Base-by-base conservation (phyloP, 2,797 vertebrate species). In the Natrix natrix region DNA sequence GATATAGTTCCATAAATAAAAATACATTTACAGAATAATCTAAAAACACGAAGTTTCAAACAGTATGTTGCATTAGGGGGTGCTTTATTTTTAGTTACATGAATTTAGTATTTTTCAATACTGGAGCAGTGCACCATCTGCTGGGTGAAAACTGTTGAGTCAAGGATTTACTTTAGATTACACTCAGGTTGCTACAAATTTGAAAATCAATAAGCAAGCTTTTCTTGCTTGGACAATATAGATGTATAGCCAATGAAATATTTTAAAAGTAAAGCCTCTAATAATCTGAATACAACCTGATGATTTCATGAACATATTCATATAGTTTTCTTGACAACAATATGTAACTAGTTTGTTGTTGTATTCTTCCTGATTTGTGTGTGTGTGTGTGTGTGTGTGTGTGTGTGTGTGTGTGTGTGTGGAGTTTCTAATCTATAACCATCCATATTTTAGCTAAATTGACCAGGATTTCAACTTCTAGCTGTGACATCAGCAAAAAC, bases 61-160 rank as follows among this genome's bases (percentile, higher is more conserved):
- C 28, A 87, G 4, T 7, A 66, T 7, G 16, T 12, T 69, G 48
- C n/a, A 87, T 20, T 56, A 4, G 56, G 16, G 16, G 22, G n/a
- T 32, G 43, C 5, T 90, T 66, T 28, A 74, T 60, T 86, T 26
- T 90, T 52, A 57, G 20, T 66, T 90, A 48, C 24, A 54, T 43
- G 54, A 69, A n/a, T 87, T 90, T 74, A 69, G 12, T 20, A 55
- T 87, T 74, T 88, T 86, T 86, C 32, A 88, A 61, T 24, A 61
- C 91, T 95, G 90, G 95, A 24, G 32, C 54, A 97, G 95, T 95
- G 93, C 94, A 95, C 97, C 97, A 97, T 91, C 96, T 97, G 93
- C 95, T 96, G 96, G 96, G 57, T 94, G 91, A 78, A 96, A 57
- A 32, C 86, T 87, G 59, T 61, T 1, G 20, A 87, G 28, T 66